Percentiles rank a stretch among this genome's conserved stretches.
These are phyloP conservation scores for Neogale vison DNA, from an alignment of 2,113 vertebrate species.

Conservation along the genomic window DNA sequence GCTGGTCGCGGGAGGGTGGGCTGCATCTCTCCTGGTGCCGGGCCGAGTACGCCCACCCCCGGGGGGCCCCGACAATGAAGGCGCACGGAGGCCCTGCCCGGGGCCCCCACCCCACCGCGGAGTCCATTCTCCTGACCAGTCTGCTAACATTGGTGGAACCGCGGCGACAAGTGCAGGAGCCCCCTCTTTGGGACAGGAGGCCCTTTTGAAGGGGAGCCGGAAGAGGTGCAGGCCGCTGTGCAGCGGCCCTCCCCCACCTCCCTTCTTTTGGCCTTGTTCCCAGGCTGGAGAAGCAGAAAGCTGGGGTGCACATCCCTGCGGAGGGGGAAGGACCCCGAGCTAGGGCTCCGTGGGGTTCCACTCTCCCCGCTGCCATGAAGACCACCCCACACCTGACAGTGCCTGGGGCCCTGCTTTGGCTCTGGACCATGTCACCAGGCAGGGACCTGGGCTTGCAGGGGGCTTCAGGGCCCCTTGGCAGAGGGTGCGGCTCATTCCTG, in stretches of 20 bases:
- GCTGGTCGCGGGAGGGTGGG: neutral
- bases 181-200: neutral
- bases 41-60: neutral
- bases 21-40: neutral
- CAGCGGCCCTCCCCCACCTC: neutral
- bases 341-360: neutral
- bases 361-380: neutral
- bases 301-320: neutral
- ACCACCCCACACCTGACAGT: neutral
- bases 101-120: neutral
- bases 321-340: neutral
- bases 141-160: neutral
- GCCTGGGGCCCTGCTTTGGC: neutral
- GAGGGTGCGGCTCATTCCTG: slow-evolving; percentile 60
- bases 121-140: neutral
- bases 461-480: slow-evolving; percentile 54
- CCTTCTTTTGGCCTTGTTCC: neutral
- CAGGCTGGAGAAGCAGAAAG: neutral
- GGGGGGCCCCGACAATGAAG: neutral
- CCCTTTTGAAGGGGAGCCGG: neutral
- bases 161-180: neutral
- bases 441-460: neutral
- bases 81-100: neutral
- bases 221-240: neutral
- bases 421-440: neutral